A percentile compares a stretch with the other conserved stretches of the same genome.
Conservation (phyloP, 2,888 invertebrate species). For the Drosophila acutilabella region DNA sequence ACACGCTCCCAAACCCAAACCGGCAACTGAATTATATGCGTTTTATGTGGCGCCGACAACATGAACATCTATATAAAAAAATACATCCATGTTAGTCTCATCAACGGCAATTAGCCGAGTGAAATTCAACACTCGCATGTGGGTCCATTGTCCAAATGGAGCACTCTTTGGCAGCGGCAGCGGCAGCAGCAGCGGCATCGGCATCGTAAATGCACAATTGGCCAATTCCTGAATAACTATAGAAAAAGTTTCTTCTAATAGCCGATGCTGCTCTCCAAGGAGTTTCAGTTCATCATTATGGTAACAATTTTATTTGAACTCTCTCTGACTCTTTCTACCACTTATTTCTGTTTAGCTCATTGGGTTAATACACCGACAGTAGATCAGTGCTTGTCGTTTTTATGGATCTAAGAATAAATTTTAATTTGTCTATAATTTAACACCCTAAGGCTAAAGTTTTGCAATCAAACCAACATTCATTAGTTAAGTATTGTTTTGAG, state of each 20-base stretch:
- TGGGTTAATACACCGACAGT: neutral
- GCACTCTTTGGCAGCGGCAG: constrained; percentile 32
- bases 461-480: neutral
- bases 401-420: neutral
- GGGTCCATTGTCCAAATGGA: constrained; percentile 71
- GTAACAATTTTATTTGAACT: neutral
- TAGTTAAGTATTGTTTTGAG: neutral
- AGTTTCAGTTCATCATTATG: constrained; percentile 20
- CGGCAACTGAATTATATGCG: constrained; percentile 33
- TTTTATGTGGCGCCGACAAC: constrained; percentile 68
- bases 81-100: constrained; percentile 66
- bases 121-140: constrained; percentile 75
- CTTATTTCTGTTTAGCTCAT: neutral
- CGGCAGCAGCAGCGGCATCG: neutral
- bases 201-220: constrained; percentile 54
- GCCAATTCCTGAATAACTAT: constrained; percentile 56
- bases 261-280: constrained; percentile 43
- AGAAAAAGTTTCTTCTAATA: constrained; percentile 57
- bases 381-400: neutral
- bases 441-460: neutral
- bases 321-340: no score
- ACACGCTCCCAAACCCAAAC: neutral
- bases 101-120: constrained; percentile 72
- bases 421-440: neutral
- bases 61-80: constrained; percentile 43